Evolutionary conservation across 2,797 vertebrate genomes (phyloP).

Genomic region (Otus scops): DNA sequence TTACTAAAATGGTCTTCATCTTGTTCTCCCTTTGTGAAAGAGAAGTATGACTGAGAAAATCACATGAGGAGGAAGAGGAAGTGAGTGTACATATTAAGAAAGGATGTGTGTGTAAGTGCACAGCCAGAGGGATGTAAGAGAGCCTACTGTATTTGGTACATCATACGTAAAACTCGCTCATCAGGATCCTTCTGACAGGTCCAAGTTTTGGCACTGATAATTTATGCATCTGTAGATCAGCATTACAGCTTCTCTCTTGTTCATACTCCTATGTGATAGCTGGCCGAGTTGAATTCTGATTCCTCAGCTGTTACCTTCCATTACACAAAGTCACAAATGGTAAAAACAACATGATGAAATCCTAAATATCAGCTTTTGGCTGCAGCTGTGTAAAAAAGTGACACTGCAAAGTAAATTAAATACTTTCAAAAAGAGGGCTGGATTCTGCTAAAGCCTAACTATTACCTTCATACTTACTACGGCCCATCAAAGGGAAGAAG

Average conservation of each 20-base stretch:
- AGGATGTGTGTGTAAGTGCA: background rate
- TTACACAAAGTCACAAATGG: background rate
- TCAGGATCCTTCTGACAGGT: background rate
- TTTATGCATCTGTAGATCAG: background rate
- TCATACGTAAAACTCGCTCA: background rate
- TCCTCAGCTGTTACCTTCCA: background rate
- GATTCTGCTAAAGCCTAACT: background rate
- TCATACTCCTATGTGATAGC: background rate
- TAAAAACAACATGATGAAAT: background rate
- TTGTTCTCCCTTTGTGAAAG: background rate
- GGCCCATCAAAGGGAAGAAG: background rate
- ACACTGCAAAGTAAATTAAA: background rate
- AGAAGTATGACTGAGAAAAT: background rate
- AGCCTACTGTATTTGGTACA: background rate
- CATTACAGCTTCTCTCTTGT: background rate
- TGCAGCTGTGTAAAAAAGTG: background rate
- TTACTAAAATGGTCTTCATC: background rate
- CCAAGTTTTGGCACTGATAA: background rate
- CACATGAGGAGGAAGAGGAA: background rate
- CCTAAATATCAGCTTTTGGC: background rate
- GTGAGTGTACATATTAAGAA: rapidly evolving
- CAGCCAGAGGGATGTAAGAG: background rate
- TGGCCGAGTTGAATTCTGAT: background rate
- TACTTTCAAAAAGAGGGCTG: background rate
- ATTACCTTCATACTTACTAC: background rate